Conservation (phyloP, 2,113 vertebrate species). For the Varanus salvator region DNA sequence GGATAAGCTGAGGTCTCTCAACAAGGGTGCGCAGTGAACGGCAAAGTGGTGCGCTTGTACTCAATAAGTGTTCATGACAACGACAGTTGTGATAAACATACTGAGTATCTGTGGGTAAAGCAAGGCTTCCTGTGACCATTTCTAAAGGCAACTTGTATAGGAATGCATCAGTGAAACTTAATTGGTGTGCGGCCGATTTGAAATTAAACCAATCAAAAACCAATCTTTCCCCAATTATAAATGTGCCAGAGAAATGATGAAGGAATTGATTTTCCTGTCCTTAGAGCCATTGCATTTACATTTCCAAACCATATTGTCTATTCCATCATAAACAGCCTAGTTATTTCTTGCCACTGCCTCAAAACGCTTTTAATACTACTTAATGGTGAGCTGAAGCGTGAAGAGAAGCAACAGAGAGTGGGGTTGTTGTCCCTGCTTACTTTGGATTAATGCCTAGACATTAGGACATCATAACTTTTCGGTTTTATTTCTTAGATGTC, state of each 20-base stretch:
- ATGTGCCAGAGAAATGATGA: neutral
- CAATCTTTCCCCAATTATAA: conserved; percentile 12
- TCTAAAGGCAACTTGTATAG: neutral
- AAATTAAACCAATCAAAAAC: conserved; percentile 29
- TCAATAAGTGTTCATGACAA: neutral
- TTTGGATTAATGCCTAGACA: neutral
- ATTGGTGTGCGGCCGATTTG: conserved; percentile 8
- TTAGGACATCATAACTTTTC: neutral
- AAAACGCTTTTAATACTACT: neutral
- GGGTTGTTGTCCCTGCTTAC: neutral
- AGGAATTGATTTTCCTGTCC: neutral
- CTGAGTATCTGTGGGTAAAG: neutral
- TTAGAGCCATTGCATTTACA: neutral
- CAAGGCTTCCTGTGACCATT: neutral
- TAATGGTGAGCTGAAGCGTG: neutral
- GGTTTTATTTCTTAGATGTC: neutral
- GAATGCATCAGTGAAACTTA: conserved; percentile 4
- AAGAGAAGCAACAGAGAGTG: neutral
- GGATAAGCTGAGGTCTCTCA: neutral
- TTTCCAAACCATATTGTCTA: neutral
- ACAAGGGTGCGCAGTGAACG: neutral
- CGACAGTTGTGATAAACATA: no score
- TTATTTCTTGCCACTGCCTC: neutral
- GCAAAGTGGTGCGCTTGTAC: neutral
- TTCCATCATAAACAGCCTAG: neutral